Base-by-base conservation (phyloP, 2,888 invertebrate genomes). In the Stenurella melanura region DNA sequence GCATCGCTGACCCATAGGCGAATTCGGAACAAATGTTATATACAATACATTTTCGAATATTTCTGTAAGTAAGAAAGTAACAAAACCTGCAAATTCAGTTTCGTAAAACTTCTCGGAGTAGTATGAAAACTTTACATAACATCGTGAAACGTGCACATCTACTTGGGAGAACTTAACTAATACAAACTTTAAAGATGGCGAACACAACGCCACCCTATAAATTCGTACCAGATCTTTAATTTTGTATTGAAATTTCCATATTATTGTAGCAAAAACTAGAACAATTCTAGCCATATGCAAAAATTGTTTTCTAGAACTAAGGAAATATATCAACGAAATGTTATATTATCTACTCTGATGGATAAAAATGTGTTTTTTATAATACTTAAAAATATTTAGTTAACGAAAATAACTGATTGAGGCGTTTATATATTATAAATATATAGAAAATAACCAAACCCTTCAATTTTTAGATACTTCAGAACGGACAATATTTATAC, bases 171-270 rank as follows among this genome's bases (percentile, higher is more conserved):
- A 63, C 61, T 63, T 63, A 34, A 34, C 61, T 63, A 63, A 63
- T 63, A 63, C 34, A 63, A 63, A 63, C 61, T 63, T 63, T 30
- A 63, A 60, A 34, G 61, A 30, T 7, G 61, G 61, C 34, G 17
- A 17, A 63, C 15, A 63, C n/a, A 34, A 30, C 26, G 34, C n/a
- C 30, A 34, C 18, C 3, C 17, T 63, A 11, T 34, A 15, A 34
- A 63, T 63, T 30, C 17, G n/a, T 15, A 42, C 12, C 4, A 50
- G 50, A 50, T 50, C 50, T 50, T 50, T 50, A 50, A 50, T 50
- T 12, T 50, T 1, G 50, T 50, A 50, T 50, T n/a, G 50, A 50
- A 50, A 15, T 50, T 50, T 50, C 50, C n/a, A 50, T 6, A 50
- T 0, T 50, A n/a, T 50, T 15, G 6, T n/a, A 17, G n/a, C n/a